phyloP scores from a whole-genome alignment of 2,113 vertebrate species.

The Picathartes gymnocephalus region DNA sequence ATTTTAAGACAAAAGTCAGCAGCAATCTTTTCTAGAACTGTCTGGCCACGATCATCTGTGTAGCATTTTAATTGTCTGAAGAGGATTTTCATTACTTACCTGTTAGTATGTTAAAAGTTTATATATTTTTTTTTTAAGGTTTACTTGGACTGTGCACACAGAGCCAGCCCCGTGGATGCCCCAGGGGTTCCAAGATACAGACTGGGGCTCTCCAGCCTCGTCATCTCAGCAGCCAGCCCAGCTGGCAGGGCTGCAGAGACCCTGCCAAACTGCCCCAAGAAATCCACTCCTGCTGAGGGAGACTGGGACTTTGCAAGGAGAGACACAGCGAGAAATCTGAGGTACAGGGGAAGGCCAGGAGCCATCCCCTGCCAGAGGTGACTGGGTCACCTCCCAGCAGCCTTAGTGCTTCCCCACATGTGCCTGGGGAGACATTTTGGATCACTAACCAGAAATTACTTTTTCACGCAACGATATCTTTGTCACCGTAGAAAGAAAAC shows the following conservation, averaged over 20 bases:
- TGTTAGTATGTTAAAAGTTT: not conserved
- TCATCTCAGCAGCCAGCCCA: not conserved
- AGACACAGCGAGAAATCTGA: not conserved
- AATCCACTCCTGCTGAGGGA: not conserved
- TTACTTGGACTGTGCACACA: not conserved
- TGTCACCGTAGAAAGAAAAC: not conserved
- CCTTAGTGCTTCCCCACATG: not conserved
- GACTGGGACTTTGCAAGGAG: not conserved
- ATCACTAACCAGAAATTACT: not conserved
- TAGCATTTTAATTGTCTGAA: not conserved
- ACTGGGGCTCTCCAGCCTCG: fast-evolving
- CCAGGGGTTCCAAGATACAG: not conserved
- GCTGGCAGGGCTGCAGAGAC: not conserved
- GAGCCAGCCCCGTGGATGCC: not conserved
- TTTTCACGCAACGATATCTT: not conserved
- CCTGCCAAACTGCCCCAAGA: not conserved
- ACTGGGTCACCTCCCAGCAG: fast-evolving
- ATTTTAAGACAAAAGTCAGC: not conserved
- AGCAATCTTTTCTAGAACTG: not conserved
- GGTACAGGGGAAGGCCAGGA: not conserved
- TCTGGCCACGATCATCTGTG: not conserved
- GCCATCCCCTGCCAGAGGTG: not conserved
- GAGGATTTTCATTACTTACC: not conserved
- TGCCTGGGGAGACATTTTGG: not conserved
- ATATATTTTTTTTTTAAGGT: not conserved